Conservation (phyloP, 2,888 invertebrate species). For the Clunio marinus region DNA sequence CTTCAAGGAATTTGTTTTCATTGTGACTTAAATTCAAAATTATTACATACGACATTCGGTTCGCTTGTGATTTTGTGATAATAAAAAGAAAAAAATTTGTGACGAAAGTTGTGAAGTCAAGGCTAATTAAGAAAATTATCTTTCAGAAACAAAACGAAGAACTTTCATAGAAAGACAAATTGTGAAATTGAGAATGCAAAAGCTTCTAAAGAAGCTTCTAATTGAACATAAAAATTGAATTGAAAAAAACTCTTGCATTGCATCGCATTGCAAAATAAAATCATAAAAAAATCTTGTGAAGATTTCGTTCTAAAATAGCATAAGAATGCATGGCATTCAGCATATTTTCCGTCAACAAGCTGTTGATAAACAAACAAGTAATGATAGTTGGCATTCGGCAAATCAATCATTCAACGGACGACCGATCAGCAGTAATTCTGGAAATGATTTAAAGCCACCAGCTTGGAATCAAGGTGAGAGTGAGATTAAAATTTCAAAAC, state of each 20-base stretch:
- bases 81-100: too few relatives aligned
- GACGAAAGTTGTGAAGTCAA: too few relatives aligned
- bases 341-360: slow-evolving; percentile 52
- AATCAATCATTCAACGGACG: slow-evolving; percentile 4
- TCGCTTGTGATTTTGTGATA: too few relatives aligned
- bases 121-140: too few relatives aligned
- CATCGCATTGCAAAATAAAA: too few relatives aligned
- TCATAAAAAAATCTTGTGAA: not conserved
- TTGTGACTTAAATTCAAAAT: too few relatives aligned
- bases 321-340: slow-evolving; percentile 50
- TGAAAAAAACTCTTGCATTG: too few relatives aligned
- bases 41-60: too few relatives aligned
- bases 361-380: slow-evolving; percentile 52
- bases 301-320: too few relatives aligned
- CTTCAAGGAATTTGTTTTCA: too few relatives aligned
- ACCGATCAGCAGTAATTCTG: slow-evolving; percentile 34
- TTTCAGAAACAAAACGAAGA: too few relatives aligned
- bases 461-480: slow-evolving; percentile 47
- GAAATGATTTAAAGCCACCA: slow-evolving; percentile 46
- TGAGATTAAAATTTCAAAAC: not conserved
- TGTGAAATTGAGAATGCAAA: not conserved
- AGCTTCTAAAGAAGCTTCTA: not conserved
- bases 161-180: not conserved
- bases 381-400: slow-evolving; percentile 53
- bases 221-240: not conserved